Evolutionary conservation across 2,888 invertebrate genomes (phyloP), one percentile per base, ranked within the genome.

Genomic region (Geotrupes spiniger): DNA sequence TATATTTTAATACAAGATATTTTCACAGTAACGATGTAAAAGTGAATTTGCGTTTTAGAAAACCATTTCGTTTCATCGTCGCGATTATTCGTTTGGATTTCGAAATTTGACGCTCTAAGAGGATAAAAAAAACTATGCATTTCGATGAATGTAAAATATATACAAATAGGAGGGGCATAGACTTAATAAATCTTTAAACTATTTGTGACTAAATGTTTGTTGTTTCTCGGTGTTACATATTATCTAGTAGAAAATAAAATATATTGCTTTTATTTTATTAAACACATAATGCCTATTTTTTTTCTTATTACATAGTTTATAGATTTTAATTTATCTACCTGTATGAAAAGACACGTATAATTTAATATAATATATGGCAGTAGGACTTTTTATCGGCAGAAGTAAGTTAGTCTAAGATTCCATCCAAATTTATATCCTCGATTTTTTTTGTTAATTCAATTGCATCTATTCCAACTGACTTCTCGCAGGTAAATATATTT

Each of bases 101-200:
- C 6, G 21, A 21, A 14, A 33, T 33, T 8, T 14, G n/a, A 33
- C 11, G 33, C 33, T 33, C 33, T 33, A 12, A n/a, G 16, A 36
- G 12, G 28, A 21, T 42, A 14, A 42, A 42, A 42, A 36, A 26
- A 15, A 36, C 8, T 16, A 28, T 28, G 31, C 15, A 43, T 43
- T 36, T 37, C 36, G 27, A 36, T 36, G 26, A 46, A 39, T 14
- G 37, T 15, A 36, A 49, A 45, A 45, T 46, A 39, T 46, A 46
- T 39, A 39, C 28, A 46, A 46, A 46, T 65, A 71, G 70, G 72
- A 71, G 71, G 71, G 72, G 68, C 70, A 71, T 71, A 72, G 71
- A 71, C 71, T 71, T 71, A 60, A 62, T 56, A 42, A 59, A 48
- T 49, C 43, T 46, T 55, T 56, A 49, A 56, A 55, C 40, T 58